Evolutionary conservation across 1,140 invertebrate species (phyloP).

Genomic region (Brachionus paranguensis): DNA sequence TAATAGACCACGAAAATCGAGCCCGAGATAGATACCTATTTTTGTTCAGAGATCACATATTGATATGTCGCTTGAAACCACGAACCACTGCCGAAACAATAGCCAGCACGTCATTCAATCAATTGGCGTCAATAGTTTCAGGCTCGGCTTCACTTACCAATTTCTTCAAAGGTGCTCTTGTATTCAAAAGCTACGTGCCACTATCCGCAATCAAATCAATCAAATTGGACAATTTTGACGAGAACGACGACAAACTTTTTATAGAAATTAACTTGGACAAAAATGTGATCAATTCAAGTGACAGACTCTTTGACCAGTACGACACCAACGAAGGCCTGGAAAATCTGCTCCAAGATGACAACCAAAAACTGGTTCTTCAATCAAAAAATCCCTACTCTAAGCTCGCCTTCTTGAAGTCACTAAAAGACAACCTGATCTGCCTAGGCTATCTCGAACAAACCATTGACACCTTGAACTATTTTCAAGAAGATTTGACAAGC

Average conservation of each 20-base stretch:
- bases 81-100: slow-evolving; percentile 5
- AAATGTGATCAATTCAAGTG: background rate
- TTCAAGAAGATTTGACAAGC: slow-evolving; percentile 21
- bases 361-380: slow-evolving; percentile 19
- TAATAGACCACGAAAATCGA: slow-evolving; percentile 11
- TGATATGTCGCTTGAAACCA: slow-evolving; percentile 30
- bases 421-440: slow-evolving; percentile 38
- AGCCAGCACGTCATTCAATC: background rate
- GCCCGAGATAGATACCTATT: background rate
- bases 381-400: slow-evolving; percentile 27
- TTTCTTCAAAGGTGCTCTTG: slow-evolving; percentile 25
- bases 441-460: slow-evolving; percentile 23
- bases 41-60: background rate
- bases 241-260: background rate
- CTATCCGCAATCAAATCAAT: slow-evolving; percentile 2
- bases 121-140: background rate
- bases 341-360: slow-evolving; percentile 9
- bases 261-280: slow-evolving; percentile 12
- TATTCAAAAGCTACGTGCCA: slow-evolving; percentile 15
- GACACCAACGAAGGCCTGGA: background rate
- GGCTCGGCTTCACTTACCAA: background rate
- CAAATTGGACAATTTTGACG: slow-evolving; percentile 34
- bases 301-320: background rate
- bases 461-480: slow-evolving; percentile 16
- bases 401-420: background rate